These are phyloP conservation scores for Chrysocyon brachyurus DNA, from an alignment of 2,797 vertebrate species.

Conservation along the genomic window DNA sequence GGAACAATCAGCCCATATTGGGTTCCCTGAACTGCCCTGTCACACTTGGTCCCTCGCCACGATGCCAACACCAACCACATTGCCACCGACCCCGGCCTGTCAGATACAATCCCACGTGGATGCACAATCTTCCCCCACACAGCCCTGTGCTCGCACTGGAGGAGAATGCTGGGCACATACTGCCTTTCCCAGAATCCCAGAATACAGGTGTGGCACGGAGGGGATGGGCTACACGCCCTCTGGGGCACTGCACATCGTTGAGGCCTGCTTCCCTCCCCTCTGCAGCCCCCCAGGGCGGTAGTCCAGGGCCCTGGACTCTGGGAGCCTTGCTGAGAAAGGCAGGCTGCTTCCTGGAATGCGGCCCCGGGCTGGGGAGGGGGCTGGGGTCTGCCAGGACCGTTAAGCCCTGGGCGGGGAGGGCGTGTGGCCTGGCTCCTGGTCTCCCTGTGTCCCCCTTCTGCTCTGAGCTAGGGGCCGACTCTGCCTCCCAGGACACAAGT, in stretches of 20 bases:
- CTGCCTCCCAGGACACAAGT: conserved; percentile 83
- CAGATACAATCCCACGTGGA: neutral
- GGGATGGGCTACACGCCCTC: neutral
- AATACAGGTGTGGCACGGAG: neutral
- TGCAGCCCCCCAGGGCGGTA: neutral
- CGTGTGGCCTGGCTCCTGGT: neutral
- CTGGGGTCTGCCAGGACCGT: conserved; percentile 25
- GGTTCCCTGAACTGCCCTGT: conserved; percentile 59
- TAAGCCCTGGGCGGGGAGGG: neutral
- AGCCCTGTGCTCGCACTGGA: neutral
- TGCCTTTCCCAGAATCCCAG: neutral
- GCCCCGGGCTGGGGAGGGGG: neutral
- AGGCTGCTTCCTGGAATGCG: conserved; percentile 1
- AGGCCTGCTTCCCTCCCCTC: neutral
- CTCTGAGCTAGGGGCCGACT: conserved; percentile 69
- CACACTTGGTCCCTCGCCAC: neutral
- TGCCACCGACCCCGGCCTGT: neutral
- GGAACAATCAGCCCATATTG: conserved; percentile 83
- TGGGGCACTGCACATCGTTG: neutral
- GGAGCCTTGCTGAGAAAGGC: conserved; percentile 47
- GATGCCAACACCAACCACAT: neutral
- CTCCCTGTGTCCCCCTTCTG: neutral
- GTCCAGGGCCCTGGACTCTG: neutral
- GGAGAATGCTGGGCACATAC: neutral
- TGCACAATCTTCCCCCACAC: neutral